These are phyloP conservation scores for Notechis scutatus DNA, from an alignment of 2,113 vertebrate genomes.

Conservation along the genomic window DNA sequence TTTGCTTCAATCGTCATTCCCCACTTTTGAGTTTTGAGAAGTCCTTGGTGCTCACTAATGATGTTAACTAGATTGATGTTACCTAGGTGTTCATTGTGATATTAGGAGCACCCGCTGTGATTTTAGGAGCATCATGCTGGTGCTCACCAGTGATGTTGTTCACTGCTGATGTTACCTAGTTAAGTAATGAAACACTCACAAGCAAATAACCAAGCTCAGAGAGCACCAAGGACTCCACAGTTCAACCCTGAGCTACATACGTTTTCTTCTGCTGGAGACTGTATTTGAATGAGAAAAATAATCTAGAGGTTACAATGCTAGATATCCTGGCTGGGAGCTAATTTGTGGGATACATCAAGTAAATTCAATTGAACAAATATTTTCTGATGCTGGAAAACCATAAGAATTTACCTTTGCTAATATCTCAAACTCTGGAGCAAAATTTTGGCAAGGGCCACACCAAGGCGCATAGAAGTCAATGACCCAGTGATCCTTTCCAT, in stretches of 20 bases:
- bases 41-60: background rate
- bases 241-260: background rate
- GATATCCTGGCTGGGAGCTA: background rate
- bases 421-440: conserved; percentile 94
- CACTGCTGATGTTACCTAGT: background rate
- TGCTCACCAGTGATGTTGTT: background rate
- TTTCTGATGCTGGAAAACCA: background rate
- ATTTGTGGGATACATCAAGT: background rate
- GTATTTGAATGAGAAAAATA: background rate
- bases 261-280: background rate
- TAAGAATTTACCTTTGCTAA: conserved; percentile 82
- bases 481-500: conserved; percentile 88
- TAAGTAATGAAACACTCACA: background rate
- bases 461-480: conserved; percentile 96
- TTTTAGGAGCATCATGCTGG: background rate
- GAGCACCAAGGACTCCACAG: background rate
- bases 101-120: background rate
- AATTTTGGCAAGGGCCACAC: conserved; percentile 95
- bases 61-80: background rate
- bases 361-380: background rate
- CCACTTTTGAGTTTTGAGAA: background rate
- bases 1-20: background rate
- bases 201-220: background rate
- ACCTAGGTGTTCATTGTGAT: background rate
- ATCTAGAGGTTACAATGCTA: background rate